Evolutionary conservation across 2,888 invertebrate species (phyloP).

Genomic region (Drosophila mercatorum): DNA sequence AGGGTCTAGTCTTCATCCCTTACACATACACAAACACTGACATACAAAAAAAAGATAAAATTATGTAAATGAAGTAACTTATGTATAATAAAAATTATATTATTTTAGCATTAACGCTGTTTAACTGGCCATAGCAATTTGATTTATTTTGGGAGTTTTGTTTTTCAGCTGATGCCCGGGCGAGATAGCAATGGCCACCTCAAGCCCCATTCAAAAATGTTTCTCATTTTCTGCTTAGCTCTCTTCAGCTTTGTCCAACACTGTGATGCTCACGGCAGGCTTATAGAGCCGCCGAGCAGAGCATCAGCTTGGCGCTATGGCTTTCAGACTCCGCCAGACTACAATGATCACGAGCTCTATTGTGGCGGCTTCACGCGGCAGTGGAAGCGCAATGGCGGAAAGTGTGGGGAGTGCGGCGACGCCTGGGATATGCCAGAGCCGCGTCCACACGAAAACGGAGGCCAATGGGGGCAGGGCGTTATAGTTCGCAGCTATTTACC

Average conservation of each 20-base stretch:
- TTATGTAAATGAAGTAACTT: not conserved
- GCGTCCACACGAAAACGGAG: constrained; percentile 92
- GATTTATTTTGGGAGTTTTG: not conserved
- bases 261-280: constrained; percentile 82
- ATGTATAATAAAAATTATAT: not conserved
- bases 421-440: constrained; percentile 90
- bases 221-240: constrained; percentile 20
- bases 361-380: constrained; percentile 95
- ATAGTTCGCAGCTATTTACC: constrained; percentile 92
- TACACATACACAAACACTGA: too few relatives aligned
- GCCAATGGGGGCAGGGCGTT: constrained; percentile 92
- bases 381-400: constrained; percentile 92
- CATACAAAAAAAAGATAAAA: not conserved
- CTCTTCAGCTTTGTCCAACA: constrained; percentile 24
- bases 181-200: not conserved
- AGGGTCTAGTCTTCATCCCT: too few relatives aligned
- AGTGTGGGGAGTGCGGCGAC: constrained; percentile 95
- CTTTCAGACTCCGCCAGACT: constrained; percentile 94
- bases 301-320: constrained; percentile 96
- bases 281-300: constrained; percentile 92
- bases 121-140: not conserved
- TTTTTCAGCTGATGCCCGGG: constrained; percentile 31
- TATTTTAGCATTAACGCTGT: not conserved
- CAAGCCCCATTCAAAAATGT: not conserved
- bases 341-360: constrained; percentile 94